phyloP scores from a whole-genome alignment of 2,888 invertebrate species.

The Spilosoma lubricipeda region DNA sequence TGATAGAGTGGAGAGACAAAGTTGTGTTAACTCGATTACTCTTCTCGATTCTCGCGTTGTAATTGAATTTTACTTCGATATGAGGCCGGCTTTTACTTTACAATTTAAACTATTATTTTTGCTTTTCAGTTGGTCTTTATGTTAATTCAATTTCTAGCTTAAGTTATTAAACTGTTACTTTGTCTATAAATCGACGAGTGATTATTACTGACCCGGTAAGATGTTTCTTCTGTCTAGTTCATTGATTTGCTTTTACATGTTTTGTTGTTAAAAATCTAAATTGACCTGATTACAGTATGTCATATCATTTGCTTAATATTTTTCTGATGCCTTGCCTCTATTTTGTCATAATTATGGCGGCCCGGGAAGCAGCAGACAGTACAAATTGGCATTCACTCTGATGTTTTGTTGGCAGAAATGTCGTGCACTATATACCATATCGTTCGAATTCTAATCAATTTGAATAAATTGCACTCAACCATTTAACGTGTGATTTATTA shows the following conservation, averaged over 20 bases:
- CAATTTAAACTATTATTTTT: background rate
- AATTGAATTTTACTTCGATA: background rate
- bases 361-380: conserved; percentile 52
- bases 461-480: conserved; percentile 28
- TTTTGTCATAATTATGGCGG: conserved; percentile 46
- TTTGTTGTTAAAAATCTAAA: background rate
- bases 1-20: background rate
- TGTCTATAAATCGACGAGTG: background rate
- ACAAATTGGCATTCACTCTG: conserved; percentile 55
- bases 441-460: conserved; percentile 35
- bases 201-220: background rate
- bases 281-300: background rate
- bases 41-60: background rate
- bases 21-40: background rate
- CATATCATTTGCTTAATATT: conserved; percentile 27
- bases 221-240: background rate
- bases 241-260: background rate
- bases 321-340: conserved; percentile 44
- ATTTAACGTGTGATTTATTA: conserved; percentile 26
- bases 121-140: background rate
- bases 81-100: background rate
- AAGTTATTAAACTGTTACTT: background rate
- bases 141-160: background rate
- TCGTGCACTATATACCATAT: conserved; percentile 20
- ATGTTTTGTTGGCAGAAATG: conserved; percentile 55